phyloP scores from a whole-genome alignment of 2,113 vertebrate species.

The Sciurus niger region DNA sequence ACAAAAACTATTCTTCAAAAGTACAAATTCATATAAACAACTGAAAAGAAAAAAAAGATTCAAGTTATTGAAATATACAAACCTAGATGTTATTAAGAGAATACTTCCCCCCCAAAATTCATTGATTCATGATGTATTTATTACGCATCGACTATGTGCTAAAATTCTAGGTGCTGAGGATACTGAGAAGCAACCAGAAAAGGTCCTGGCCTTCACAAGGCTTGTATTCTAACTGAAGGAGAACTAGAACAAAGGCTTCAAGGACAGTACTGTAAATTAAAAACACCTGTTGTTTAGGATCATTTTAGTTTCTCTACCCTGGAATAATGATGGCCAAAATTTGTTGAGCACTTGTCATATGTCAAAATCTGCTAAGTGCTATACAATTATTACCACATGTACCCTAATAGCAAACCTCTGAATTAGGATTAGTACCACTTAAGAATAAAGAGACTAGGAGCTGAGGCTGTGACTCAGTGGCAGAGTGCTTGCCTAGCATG shows the following conservation, averaged over 20 bases:
- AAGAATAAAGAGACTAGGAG: slow-evolving; percentile 49
- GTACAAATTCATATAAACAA: slow-evolving; percentile 40
- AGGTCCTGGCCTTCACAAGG: slow-evolving; percentile 4
- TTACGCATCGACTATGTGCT: neutral
- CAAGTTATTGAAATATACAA: slow-evolving; percentile 24
- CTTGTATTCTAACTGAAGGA: slow-evolving; percentile 10
- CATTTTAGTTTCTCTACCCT: slow-evolving; percentile 17
- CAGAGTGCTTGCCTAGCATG: too few species aligned
- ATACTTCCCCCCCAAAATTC: slow-evolving; percentile 33
- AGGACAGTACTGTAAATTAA: slow-evolving; percentile 55
- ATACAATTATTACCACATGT: neutral
- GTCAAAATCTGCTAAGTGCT: slow-evolving; percentile 33
- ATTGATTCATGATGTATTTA: slow-evolving; percentile 51
- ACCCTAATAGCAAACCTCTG: slow-evolving; percentile 48
- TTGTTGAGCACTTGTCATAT: slow-evolving; percentile 19
- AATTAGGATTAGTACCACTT: slow-evolving; percentile 25
- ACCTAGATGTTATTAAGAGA: slow-evolving; percentile 43
- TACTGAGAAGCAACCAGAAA: slow-evolving; percentile 20
- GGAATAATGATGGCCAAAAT: slow-evolving; percentile 2
- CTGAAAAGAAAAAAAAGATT: slow-evolving; percentile 29
- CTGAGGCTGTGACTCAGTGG: too few species aligned
- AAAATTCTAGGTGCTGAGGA: slow-evolving; percentile 35
- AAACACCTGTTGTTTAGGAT: neutral
- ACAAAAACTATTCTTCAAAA: slow-evolving; percentile 35
- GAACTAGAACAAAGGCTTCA: slow-evolving; percentile 45